A percentile compares a stretch with the other conserved stretches of the same genome.
phyloP scores from a whole-genome alignment of 2,888 invertebrate genomes.

The Eueremaeus valkanovi region DNA sequence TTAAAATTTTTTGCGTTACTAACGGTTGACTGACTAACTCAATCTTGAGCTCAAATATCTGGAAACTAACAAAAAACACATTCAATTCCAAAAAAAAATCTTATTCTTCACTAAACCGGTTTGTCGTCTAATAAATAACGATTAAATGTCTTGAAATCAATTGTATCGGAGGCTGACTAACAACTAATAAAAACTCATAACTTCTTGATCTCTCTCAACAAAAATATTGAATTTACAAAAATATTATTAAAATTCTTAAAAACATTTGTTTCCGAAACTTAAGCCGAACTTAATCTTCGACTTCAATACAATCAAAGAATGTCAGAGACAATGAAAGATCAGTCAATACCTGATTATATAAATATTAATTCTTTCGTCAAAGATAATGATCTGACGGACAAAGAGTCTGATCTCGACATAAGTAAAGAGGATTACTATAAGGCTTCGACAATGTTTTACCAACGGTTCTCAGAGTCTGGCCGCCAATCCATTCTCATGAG shows the following conservation, averaged over 20 bases:
- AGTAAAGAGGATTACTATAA: slow-evolving; percentile 46
- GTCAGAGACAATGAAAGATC: neutral
- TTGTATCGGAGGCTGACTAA: slow-evolving; percentile 3
- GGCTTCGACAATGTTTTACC: slow-evolving; percentile 46
- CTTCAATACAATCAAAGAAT: slow-evolving; percentile 17
- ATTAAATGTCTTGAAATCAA: slow-evolving; percentile 26
- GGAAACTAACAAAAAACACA: neutral
- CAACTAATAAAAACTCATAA: slow-evolving; percentile 13
- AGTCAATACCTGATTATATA: slow-evolving; percentile 23
- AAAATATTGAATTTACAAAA: slow-evolving; percentile 21
- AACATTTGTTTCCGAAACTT: slow-evolving; percentile 26
- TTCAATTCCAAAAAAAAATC: neutral
- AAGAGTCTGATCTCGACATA: slow-evolving; percentile 43
- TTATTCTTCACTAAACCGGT: slow-evolving; percentile 10
- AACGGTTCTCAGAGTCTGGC: slow-evolving; percentile 10
- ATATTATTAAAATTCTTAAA: slow-evolving; percentile 19
- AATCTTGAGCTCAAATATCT: slow-evolving; percentile 26
- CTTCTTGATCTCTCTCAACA: neutral
- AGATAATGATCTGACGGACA: slow-evolving; percentile 30
- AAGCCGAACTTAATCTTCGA: slow-evolving; percentile 25
- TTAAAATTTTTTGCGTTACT: neutral
- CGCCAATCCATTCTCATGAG: slow-evolving; percentile 27
- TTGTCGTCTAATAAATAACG: slow-evolving; percentile 5
- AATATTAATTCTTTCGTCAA: slow-evolving; percentile 22
- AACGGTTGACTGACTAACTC: slow-evolving; percentile 27